phyloP scores from a whole-genome alignment of 64 coral and sea anemone species.

The Stichodactyla helianthus region DNA sequence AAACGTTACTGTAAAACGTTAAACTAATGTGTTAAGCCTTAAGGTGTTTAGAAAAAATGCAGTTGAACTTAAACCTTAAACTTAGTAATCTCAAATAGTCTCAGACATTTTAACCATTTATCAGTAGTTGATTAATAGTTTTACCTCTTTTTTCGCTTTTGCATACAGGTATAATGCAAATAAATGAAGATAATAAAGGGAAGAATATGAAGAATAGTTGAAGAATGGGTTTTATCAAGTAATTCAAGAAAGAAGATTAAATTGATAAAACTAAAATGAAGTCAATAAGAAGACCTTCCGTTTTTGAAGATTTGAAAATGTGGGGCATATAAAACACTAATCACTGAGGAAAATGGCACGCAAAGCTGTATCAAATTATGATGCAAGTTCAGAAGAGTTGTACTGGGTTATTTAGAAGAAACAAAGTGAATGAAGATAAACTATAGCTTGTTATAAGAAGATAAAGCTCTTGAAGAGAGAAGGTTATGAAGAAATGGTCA shows the following conservation, averaged over 20 bases:
- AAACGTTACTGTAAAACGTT: no score
- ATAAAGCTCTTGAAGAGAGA: conserved; percentile 7
- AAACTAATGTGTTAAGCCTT: no score
- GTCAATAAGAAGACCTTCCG: not conserved
- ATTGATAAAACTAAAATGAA: not conserved
- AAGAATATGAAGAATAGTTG: conserved; percentile 14
- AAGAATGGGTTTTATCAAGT: conserved; percentile 19
- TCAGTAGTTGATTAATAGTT: conserved; percentile 2
- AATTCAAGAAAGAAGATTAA: conserved; percentile 26
- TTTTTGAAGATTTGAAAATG: conserved; percentile 3
- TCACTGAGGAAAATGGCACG: not conserved
- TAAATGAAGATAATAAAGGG: conserved; percentile 22
- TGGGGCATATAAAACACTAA: not conserved
- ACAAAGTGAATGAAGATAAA: not conserved
- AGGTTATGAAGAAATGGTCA: conserved; percentile 3
- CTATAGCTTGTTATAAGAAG: not conserved
- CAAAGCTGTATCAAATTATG: not conserved
- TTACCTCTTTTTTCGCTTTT: conserved; percentile 28
- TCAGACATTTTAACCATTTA: no score
- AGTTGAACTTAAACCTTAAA: no score
- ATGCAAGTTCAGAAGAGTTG: not conserved
- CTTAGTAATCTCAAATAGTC: no score
- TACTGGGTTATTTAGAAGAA: not conserved
- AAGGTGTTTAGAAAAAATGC: no score
- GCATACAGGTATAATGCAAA: conserved; percentile 11